These are phyloP conservation scores for Thermophis baileyi DNA, from an alignment of 2,113 vertebrate genomes.

Conservation along the genomic window DNA sequence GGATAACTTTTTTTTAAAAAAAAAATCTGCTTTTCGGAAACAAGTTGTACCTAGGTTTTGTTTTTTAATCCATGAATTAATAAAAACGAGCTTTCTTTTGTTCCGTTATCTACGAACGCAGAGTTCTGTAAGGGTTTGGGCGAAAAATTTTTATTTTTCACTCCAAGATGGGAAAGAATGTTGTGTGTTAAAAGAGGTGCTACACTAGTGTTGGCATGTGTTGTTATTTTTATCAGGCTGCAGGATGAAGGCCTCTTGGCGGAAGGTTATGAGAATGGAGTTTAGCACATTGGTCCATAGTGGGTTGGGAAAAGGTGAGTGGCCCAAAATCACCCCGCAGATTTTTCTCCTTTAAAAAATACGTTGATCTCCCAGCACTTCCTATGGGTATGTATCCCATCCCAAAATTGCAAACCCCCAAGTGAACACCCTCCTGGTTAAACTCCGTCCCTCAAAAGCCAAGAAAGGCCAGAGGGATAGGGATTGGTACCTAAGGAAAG, in stretches of 20 bases:
- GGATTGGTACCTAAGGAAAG: neutral
- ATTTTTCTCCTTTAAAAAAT: neutral
- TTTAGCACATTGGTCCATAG: neutral
- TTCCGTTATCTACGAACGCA: neutral
- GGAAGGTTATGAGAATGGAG: neutral
- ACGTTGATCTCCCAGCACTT: neutral
- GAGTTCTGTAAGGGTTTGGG: neutral
- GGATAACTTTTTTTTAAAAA: too few relatives aligned
- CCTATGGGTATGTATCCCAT: neutral
- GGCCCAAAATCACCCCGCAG: neutral
- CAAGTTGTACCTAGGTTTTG: neutral
- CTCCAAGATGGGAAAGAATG: neutral
- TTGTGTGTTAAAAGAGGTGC: too few relatives aligned
- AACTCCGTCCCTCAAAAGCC: neutral
- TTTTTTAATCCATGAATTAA: neutral
- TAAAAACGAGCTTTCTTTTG: neutral
- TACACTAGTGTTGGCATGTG: neutral
- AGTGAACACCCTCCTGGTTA: neutral
- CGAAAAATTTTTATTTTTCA: neutral
- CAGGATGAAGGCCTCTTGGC: neutral
- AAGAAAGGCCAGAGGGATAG: neutral
- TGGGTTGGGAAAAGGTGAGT: neutral
- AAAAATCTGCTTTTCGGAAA: neutral
- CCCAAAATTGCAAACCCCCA: neutral
- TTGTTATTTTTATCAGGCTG: neutral